Evolutionary conservation across 2,888 invertebrate species (phyloP).

Genomic region (Tinea semifulvella): DNA sequence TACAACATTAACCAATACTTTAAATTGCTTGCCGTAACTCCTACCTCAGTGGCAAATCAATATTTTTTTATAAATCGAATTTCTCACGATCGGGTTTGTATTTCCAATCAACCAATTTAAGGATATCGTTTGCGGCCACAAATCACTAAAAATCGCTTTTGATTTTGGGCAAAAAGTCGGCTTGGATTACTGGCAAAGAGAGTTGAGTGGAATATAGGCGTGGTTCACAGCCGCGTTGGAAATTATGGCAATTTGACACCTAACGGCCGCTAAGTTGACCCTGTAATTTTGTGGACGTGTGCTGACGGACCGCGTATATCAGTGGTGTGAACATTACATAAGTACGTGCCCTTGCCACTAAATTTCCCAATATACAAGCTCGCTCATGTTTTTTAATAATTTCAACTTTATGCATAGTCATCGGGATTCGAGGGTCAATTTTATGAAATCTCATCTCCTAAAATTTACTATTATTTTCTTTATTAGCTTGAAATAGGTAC

Average conservation of each 20-base stretch:
- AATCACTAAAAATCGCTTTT: conserved; percentile 48
- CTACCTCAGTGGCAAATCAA: conserved; percentile 14
- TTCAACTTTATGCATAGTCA: conserved; percentile 46
- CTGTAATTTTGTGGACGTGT: conserved; percentile 56
- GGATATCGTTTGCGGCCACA: conserved; percentile 55
- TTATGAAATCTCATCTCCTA: neutral
- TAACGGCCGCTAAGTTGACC: conserved; percentile 56
- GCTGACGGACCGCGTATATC: conserved; percentile 27
- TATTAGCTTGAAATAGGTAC: conserved; percentile 1
- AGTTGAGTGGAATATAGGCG: conserved; percentile 30
- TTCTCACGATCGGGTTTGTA: conserved; percentile 54
- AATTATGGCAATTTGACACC: conserved; percentile 67
- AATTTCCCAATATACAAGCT: neutral
- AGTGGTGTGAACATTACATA: conserved; percentile 25
- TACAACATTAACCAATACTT: conserved; percentile 2
- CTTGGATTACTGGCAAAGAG: conserved; percentile 33
- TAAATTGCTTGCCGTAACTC: neutral
- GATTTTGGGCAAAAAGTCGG: conserved; percentile 50
- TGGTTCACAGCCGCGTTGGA: conserved; percentile 41
- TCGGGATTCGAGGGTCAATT: conserved; percentile 45
- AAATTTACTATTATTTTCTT: neutral
- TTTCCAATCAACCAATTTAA: conserved; percentile 58
- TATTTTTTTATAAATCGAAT: conserved; percentile 18
- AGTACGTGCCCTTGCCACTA: conserved; percentile 14
- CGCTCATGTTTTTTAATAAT: conserved; percentile 54